phyloP scores from a whole-genome alignment of 2,113 vertebrate genomes.

The Xiphophorus maculatus region DNA sequence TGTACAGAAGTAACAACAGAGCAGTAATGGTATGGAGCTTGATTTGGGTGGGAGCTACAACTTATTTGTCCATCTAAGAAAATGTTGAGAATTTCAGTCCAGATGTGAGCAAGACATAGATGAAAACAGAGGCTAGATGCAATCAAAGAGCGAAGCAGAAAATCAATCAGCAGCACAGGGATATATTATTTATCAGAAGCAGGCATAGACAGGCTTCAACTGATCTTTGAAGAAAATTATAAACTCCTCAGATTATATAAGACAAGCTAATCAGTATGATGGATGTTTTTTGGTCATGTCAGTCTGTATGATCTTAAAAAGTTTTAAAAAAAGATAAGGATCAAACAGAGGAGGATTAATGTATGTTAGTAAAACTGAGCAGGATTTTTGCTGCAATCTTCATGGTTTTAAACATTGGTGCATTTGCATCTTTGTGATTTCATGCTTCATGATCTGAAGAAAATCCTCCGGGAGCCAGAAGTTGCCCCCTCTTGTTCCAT shows the following conservation, averaged over 20 bases:
- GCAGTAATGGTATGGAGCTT: neutral
- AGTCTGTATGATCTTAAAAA: neutral
- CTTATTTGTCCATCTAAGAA: slow-evolving; percentile 17
- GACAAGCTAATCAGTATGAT: neutral
- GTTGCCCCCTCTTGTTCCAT: slow-evolving; percentile 52
- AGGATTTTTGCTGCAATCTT: neutral
- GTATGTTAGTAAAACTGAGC: neutral
- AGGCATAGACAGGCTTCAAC: neutral
- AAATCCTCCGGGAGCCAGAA: slow-evolving; percentile 54
- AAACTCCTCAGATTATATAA: neutral
- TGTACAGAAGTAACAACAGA: neutral
- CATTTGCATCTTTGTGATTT: slow-evolving; percentile 9
- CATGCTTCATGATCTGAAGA: slow-evolving; percentile 70
- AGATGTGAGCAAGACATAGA: slow-evolving; percentile 9
- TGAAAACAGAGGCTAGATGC: slow-evolving; percentile 1
- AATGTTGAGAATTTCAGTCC: neutral
- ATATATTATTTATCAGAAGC: slow-evolving; percentile 1
- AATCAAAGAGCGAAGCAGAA: slow-evolving; percentile 22
- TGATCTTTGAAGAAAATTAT: neutral
- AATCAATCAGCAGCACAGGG: slow-evolving; percentile 15
- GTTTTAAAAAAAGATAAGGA: neutral
- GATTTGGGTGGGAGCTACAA: slow-evolving; percentile 4
- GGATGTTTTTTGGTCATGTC: neutral
- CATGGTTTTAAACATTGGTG: neutral
- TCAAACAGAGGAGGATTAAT: neutral